Evolutionary conservation across 2,888 invertebrate species (phyloP).

Genomic region (Drosophila nigricruria): DNA sequence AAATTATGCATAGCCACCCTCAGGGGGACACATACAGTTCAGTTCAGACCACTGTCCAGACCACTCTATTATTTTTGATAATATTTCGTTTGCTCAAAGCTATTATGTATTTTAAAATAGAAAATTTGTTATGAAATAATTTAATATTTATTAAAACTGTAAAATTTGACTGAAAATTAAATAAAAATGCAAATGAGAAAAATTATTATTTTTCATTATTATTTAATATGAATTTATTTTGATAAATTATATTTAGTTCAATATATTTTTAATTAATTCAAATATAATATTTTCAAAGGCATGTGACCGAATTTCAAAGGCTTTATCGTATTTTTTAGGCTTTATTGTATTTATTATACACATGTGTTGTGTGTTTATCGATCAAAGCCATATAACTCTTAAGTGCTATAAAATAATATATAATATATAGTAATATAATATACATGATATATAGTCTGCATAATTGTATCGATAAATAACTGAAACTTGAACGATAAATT

Average conservation of each 20-base stretch:
- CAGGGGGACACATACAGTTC: neutral
- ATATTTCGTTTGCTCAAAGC: neutral
- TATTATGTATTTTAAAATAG: neutral
- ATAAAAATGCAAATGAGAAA: neutral
- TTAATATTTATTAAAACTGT: neutral
- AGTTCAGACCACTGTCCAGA: too few relatives aligned
- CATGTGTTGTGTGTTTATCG: too few relatives aligned
- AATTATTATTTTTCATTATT: neutral
- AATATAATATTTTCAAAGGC: neutral
- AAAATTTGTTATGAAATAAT: neutral
- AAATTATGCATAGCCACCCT: neutral
- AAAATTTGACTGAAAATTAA: neutral
- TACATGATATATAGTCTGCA: too few relatives aligned
- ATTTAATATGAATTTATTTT: neutral
- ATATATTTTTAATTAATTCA: neutral
- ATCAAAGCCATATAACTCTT: too few relatives aligned
- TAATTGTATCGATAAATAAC: neutral
- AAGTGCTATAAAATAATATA: too few relatives aligned
- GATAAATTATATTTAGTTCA: neutral
- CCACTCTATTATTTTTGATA: neutral
- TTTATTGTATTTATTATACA: too few relatives aligned
- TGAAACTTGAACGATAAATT: neutral
- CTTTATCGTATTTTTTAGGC: too few relatives aligned
- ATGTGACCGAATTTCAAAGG: too few relatives aligned
- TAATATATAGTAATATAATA: too few relatives aligned